Conservation (phyloP, 2,797 vertebrate genomes). For the Potorous gilbertii region DNA sequence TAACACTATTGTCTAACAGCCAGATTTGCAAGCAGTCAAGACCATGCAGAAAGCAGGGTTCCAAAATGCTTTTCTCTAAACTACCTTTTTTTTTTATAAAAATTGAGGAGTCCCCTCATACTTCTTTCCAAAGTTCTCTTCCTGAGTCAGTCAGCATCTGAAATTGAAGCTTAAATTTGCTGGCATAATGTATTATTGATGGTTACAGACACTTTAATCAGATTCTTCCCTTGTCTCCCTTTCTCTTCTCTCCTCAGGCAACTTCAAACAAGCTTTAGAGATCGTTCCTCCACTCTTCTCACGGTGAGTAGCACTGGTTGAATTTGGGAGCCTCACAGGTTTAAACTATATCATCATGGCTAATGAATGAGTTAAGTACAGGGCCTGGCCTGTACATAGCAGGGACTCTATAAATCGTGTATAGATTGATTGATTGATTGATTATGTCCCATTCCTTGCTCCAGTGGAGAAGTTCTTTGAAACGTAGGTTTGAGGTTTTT, state of each 20-base stretch:
- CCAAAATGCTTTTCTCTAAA: neutral
- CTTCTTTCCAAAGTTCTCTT: neutral
- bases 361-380: neutral
- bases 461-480: neutral
- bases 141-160: neutral
- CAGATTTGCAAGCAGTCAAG: neutral
- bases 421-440: neutral
- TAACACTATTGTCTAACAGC: neutral
- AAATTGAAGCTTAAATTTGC: neutral
- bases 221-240: neutral
- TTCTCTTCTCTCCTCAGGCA: conserved; percentile 81
- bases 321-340: neutral
- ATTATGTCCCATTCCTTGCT: neutral
- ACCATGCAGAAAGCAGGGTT: neutral
- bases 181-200: neutral
- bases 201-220: neutral
- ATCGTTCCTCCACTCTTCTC: conserved; percentile 79
- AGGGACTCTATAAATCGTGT: neutral
- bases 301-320: conserved; percentile 77
- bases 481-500: neutral
- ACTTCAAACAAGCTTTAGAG: conserved; percentile 72
- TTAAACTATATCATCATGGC: neutral
- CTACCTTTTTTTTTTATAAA: neutral
- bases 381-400: neutral
- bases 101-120: neutral